Evolutionary conservation across 1,140 invertebrate species (phyloP).

Genomic region (Mycetomoellerius zeteki): DNA sequence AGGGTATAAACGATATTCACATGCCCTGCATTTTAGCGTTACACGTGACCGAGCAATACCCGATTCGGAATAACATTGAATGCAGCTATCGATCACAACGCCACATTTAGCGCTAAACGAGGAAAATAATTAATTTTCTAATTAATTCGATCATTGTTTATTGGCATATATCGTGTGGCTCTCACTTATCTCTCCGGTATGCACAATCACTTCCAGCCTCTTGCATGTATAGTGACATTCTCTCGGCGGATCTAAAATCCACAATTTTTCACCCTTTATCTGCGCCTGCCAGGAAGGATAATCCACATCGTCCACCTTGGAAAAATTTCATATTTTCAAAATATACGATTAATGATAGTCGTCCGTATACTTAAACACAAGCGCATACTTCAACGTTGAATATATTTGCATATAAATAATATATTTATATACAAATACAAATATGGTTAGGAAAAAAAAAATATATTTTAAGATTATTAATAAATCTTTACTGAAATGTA

Average conservation of each 20-base stretch:
- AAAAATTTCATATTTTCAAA: conserved; percentile 47
- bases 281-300: conserved; percentile 98
- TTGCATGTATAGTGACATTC: conserved; percentile 94
- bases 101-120: conserved; percentile 5
- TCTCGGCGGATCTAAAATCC: conserved; percentile 95
- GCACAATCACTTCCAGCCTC: conserved; percentile 90
- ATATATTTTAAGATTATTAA: background rate
- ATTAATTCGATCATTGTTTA: conserved; percentile 23
- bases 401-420: conserved; percentile 12
- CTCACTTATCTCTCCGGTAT: conserved; percentile 96
- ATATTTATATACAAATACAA: too few species aligned
- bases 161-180: conserved; percentile 81
- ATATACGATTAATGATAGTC: background rate
- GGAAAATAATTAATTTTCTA: conserved; percentile 39
- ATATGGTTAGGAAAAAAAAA: background rate
- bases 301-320: conserved; percentile 95
- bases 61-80: conserved; percentile 2
- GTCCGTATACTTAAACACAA: background rate
- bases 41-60: background rate
- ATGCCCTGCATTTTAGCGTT: conserved; percentile 1
- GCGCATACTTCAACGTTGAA: background rate
- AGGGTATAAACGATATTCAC: background rate
- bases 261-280: conserved; percentile 94
- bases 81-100: background rate
- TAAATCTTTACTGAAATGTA: background rate